Evolutionary conservation across 2,888 invertebrate genomes (phyloP), one percentile per base, ranked within the genome.

Genomic region (Leucozona laternaria): DNA sequence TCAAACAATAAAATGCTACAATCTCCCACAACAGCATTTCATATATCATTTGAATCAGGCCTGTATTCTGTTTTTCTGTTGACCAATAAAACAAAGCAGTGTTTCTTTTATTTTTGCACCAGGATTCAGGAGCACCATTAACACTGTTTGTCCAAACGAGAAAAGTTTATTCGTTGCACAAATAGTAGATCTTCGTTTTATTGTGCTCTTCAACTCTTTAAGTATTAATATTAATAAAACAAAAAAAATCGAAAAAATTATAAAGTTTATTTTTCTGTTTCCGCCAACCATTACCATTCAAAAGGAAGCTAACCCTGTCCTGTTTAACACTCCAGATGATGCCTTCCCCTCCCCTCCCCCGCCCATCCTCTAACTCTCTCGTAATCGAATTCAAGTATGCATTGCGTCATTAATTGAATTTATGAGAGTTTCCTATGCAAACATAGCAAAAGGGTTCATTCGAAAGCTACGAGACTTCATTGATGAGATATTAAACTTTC

Each of bases 381-480:
- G 53, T 68, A 85, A 86, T 86, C 86, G 82, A 82, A 82, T 73
- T 86, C 86, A 86, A 86, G 86, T 82, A 86, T 82, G 73, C 82
- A 86, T 86, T 86, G 81, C 81, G 80, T 86, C 85, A 86, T 86
- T 86, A 86, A 86, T 86, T 86, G 86, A 86, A 86, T 86, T 86
- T 86, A 86, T 82, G 78, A 86, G 86, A 86, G 86, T 79, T 81
- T 86, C 60, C 70, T 82, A 82, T 86, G 70, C 55, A 82, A 86
- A 86, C 82, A 86, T 58, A 43, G 58, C 31, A 79, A 62, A 48
- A 86, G 75, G 73, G 70, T 62, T 68, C 81, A 68, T 43, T 43
- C 62, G 43, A 81, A 70, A 75, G 77, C 77, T 73, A 70, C 25
- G 81, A 81, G 81, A 81, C 85, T 86, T 81, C 85, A 86, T 86